These are phyloP conservation scores for Trachemys scripta DNA, from an alignment of 2,113 vertebrate species.

Conservation along the genomic window DNA sequence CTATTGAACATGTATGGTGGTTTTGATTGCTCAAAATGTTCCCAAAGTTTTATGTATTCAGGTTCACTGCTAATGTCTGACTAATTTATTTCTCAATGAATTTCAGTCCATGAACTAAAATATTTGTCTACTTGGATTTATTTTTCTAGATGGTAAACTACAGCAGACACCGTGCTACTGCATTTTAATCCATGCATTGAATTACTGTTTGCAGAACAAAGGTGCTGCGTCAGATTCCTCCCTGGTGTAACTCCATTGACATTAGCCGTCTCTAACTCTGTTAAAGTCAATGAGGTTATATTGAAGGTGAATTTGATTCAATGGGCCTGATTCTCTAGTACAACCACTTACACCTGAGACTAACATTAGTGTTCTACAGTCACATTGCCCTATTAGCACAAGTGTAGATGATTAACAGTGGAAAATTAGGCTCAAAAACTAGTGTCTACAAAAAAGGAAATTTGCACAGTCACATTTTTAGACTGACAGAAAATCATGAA, in stretches of 20 bases:
- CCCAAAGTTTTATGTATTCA: constrained; percentile 54
- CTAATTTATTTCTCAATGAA: constrained; percentile 67
- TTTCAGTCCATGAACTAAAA: constrained; percentile 61
- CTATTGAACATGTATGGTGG: constrained; percentile 26
- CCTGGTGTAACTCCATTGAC: not conserved
- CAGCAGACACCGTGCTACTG: not conserved
- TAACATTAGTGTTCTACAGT: not conserved
- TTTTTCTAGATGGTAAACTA: constrained; percentile 9
- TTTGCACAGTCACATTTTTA: not conserved
- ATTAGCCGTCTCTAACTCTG: not conserved
- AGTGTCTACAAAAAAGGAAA: not conserved
- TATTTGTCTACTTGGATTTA: constrained; percentile 49
- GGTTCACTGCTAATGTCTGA: constrained; percentile 54
- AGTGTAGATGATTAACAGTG: not conserved
- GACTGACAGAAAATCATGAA: not conserved
- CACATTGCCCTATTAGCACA: not conserved
- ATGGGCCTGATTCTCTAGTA: not conserved
- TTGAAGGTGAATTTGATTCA: not conserved
- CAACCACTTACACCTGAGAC: not conserved
- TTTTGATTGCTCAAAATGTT: constrained; percentile 60
- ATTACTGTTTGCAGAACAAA: constrained; percentile 29
- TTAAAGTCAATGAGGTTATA: not conserved
- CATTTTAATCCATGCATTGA: constrained; percentile 29
- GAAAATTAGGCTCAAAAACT: not conserved
- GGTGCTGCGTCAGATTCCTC: not conserved